A percentile compares a stretch with the other conserved stretches of the same genome.
Conservation (phyloP, 2,888 invertebrate species). For the Xestia rhomboidea region DNA sequence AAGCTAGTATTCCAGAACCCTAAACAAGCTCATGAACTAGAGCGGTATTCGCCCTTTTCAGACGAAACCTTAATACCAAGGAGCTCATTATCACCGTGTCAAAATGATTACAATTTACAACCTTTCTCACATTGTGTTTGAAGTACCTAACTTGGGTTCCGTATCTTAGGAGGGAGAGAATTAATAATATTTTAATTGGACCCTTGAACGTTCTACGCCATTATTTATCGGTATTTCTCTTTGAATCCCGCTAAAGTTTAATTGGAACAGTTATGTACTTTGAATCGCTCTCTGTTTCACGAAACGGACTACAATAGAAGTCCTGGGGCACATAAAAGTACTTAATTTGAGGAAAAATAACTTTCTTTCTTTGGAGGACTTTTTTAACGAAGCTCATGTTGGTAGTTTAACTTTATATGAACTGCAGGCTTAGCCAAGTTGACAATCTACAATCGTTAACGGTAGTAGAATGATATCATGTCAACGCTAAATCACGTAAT, state of each 20-base stretch:
- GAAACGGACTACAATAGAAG: conserved; percentile 47
- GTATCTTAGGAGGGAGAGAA: conserved; percentile 48
- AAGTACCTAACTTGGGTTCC: conserved; percentile 45
- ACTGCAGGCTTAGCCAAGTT: too few relatives aligned
- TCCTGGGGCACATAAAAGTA: conserved; percentile 16
- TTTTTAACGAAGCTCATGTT: conserved; percentile 15
- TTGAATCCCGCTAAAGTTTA: conserved; percentile 64
- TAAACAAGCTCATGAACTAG: neutral
- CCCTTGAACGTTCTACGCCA: conserved; percentile 46
- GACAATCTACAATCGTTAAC: too few relatives aligned
- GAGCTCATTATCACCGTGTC: conserved; percentile 51
- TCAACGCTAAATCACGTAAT: too few relatives aligned
- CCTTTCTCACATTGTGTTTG: conserved; percentile 38
- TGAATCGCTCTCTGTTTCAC: conserved; percentile 34
- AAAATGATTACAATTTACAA: conserved; percentile 55
- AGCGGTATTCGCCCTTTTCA: neutral
- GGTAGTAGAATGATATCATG: too few relatives aligned
- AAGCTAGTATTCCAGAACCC: too few relatives aligned
- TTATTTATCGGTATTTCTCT: conserved; percentile 65
- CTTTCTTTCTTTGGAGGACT: conserved; percentile 1
- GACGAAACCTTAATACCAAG: conserved; percentile 15
- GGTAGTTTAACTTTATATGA: conserved; percentile 15
- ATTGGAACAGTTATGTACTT: conserved; percentile 56
- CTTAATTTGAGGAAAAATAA: conserved; percentile 38
- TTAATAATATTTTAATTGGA: conserved; percentile 68